These are phyloP conservation scores for Macroglossus sobrinus DNA, from an alignment of 2,113 vertebrate genomes.

Conservation along the genomic window DNA sequence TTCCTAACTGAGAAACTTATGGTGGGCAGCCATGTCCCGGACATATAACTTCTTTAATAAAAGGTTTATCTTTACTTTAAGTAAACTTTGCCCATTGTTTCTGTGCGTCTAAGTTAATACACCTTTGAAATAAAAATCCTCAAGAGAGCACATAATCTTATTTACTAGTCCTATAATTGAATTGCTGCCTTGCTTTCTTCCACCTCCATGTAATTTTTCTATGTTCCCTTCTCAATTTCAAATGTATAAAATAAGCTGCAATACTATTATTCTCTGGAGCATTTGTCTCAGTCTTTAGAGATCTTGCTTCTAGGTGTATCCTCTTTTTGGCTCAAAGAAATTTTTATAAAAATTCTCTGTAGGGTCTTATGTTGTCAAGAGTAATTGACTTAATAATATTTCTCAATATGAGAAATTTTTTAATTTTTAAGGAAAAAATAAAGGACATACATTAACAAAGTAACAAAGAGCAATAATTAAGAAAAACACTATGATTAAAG, in stretches of 20 bases:
- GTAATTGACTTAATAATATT: background rate
- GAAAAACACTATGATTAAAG: slow-evolving; percentile 55
- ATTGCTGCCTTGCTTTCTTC: background rate
- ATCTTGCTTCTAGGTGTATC: background rate
- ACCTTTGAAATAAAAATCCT: background rate
- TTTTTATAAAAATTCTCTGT: background rate
- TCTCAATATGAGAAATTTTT: background rate
- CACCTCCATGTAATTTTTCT: background rate
- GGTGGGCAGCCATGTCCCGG: background rate
- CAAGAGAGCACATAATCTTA: background rate
- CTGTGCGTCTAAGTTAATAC: background rate
- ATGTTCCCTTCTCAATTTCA: background rate
- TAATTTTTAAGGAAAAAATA: background rate
- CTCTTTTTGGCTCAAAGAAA: background rate
- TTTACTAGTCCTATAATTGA: background rate
- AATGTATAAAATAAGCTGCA: background rate
- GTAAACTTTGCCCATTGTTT: background rate
- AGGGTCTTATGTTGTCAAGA: background rate
- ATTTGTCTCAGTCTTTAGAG: background rate
- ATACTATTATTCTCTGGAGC: background rate
- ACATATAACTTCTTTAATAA: background rate
- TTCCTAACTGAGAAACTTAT: background rate
- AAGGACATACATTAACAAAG: background rate
- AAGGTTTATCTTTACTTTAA: background rate
- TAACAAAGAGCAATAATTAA: slow-evolving; percentile 36